Evolutionary conservation across 2,888 invertebrate species (phyloP).

Genomic region (Agonopterix alstromeriana): DNA sequence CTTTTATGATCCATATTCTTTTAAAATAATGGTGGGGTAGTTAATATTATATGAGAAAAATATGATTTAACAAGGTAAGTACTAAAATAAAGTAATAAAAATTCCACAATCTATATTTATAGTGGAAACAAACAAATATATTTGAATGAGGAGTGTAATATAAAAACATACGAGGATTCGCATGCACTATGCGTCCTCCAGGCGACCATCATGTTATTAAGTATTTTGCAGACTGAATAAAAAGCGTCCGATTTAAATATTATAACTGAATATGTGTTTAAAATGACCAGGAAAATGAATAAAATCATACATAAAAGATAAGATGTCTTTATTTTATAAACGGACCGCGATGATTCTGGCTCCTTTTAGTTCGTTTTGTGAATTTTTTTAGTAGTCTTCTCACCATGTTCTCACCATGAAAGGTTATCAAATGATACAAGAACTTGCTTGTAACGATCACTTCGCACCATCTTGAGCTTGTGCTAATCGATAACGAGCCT

Average conservation of each 20-base stretch:
- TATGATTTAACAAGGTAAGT: neutral
- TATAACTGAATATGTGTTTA: conserved; percentile 7
- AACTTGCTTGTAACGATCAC: no score
- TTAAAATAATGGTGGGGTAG: conserved; percentile 4
- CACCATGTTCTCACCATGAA: no score
- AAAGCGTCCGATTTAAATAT: conserved; percentile 16
- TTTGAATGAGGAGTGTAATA: conserved; percentile 8
- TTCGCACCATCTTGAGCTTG: no score
- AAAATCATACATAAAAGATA: conserved; percentile 1
- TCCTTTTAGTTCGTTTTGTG: no score
- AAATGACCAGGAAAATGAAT: conserved; percentile 4
- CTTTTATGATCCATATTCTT: conserved; percentile 10
- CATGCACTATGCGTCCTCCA: conserved; percentile 23
- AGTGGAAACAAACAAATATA: conserved; percentile 10
- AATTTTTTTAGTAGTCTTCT: no score
- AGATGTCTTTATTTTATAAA: neutral
- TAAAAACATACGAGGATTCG: conserved; percentile 30
- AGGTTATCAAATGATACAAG: no score
- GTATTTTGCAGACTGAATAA: conserved; percentile 29
- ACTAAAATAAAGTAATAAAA: conserved; percentile 5
- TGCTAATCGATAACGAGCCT: no score
- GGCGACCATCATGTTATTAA: conserved; percentile 33
- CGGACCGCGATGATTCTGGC: no score
- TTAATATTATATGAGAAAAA: neutral
- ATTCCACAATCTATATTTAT: conserved; percentile 12